phyloP scores from a whole-genome alignment of 2,888 invertebrate species.

The Listrodromus nycthemerus region DNA sequence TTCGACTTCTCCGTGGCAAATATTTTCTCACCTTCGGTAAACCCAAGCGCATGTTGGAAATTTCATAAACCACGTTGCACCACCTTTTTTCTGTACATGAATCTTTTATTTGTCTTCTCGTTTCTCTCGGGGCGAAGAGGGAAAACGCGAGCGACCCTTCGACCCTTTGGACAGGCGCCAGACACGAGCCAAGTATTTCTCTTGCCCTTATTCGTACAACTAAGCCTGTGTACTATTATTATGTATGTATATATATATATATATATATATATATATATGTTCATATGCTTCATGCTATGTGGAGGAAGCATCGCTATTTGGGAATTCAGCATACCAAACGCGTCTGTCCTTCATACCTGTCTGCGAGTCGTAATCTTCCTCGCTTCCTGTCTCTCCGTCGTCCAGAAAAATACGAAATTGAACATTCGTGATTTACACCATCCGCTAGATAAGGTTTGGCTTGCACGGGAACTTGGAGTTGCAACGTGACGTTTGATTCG shows the following conservation, averaged over 20 bases:
- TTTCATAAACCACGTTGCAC: constrained; percentile 45
- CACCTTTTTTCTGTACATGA: constrained; percentile 14
- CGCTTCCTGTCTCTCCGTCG: not conserved
- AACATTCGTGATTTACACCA: constrained; percentile 39
- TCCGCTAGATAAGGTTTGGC: constrained; percentile 15
- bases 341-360: constrained; percentile 48
- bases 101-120: constrained; percentile 28
- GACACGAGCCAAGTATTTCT: constrained; percentile 52
- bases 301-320: constrained; percentile 46
- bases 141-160: constrained; percentile 48
- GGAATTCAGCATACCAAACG: constrained; percentile 62
- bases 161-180: constrained; percentile 65
- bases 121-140: not conserved
- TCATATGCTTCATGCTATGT: constrained; percentile 40
- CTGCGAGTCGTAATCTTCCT: constrained; percentile 1
- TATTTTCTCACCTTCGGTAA: not conserved
- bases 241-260: constrained; percentile 31
- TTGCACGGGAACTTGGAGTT: not conserved
- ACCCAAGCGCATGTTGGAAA: not conserved
- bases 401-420: constrained; percentile 41
- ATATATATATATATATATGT: constrained; percentile 23
- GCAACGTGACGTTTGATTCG: constrained; percentile 17
- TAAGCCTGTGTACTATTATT: constrained; percentile 2
- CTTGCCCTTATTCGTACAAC: constrained; percentile 42
- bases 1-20: not conserved